phyloP scores from a whole-genome alignment of 2,113 vertebrate species.

The Vanacampus margaritifer region DNA sequence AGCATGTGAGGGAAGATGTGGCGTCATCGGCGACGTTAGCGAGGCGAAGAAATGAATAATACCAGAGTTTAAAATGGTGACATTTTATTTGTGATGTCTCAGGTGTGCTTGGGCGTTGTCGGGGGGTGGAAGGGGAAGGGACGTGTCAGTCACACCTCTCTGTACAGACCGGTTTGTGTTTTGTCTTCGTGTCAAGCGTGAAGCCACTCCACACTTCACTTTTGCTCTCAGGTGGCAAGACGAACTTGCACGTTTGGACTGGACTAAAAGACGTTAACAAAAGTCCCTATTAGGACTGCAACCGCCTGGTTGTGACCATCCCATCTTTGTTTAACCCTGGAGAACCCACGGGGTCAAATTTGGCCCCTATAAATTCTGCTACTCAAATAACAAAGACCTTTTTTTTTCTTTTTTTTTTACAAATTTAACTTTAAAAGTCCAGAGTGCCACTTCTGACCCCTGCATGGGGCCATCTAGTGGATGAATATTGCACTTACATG shows the following conservation, averaged over 20 bases:
- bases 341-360: too few species aligned
- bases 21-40: slow-evolving; percentile 23
- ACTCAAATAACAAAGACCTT: too few species aligned
- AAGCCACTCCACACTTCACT: too few species aligned
- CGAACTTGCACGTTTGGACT: slow-evolving; percentile 3
- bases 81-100: slow-evolving; percentile 17
- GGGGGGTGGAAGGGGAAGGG: slow-evolving; percentile 19
- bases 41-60: background rate
- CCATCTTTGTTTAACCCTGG: background rate
- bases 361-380: too few species aligned
- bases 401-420: too few species aligned
- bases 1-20: slow-evolving; percentile 2
- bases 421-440: too few species aligned
- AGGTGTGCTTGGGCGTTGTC: slow-evolving; percentile 46
- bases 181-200: background rate
- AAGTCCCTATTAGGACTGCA: background rate
- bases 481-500: too few species aligned
- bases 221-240: background rate
- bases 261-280: background rate
- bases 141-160: slow-evolving; percentile 21
- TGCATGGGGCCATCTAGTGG: too few species aligned
- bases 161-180: slow-evolving; percentile 40
- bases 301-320: background rate
- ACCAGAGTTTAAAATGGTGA: background rate
- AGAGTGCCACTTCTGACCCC: too few species aligned